Evolutionary conservation across 2,888 invertebrate genomes (phyloP), one percentile per base, ranked within the genome.

Genomic region (Tiliacea citrago): DNA sequence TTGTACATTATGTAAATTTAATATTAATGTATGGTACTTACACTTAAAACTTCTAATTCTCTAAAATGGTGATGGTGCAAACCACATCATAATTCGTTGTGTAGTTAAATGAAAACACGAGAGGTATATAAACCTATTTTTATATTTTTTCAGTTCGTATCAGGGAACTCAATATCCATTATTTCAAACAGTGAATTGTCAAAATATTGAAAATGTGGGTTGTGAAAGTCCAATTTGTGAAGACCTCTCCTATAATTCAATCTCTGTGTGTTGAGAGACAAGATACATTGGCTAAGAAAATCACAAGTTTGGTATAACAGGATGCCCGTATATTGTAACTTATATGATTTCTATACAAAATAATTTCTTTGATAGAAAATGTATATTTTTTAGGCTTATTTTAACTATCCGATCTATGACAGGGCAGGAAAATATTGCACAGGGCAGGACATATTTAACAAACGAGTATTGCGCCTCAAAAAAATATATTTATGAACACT

Each of bases 121-220:
- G 39, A 39, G 39, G 39, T 39, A 39, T 39, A 39, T n/a, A n/a
- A n/a, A 39, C 7, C 39, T 4, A 39, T 39, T 39, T 55, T 29
- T 39, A 39, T 39, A 39, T 39, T 18, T 55, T 55, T 66, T 77
- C 69, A 49, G 42, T 71, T 51, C 61, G 6, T 77, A 70, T 75
- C 77, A 75, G 76, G 42, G 65, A 81, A 82, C 68, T 49, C 82
- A 70, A 74, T 85, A 85, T 84, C 75, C 82, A 80, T 81, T 75
- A 81, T 83, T 83, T 77, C 87, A 73, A 77, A 66, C 89, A 89
- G 39, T 89, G 90, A 87, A 76, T 89, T 88, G 88, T 86, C 86
- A 80, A 88, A 89, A n/a, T n/a, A n/a, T n/a, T n/a, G 75, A 69
- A 75, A 79, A 82, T 73, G 24, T 80, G 61, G 65, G 78, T 66